Evolutionary conservation across 2,888 invertebrate genomes (phyloP).

Genomic region (Masnerella sp.): DNA sequence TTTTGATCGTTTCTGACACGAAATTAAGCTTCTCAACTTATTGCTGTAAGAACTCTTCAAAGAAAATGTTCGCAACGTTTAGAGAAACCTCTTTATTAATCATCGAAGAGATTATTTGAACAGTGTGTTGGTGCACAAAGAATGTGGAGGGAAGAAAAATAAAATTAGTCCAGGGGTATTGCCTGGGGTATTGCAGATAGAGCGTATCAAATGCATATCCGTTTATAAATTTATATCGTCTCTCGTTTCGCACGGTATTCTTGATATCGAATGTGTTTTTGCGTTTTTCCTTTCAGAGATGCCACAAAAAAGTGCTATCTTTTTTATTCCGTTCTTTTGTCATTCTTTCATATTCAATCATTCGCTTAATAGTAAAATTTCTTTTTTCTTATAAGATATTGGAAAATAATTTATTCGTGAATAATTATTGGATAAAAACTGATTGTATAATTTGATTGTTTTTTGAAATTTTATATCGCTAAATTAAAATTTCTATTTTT

Average conservation of each 20-base stretch:
- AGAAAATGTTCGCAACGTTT: neutral
- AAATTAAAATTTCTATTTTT: no score
- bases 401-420: no score
- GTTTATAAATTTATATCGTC: slow-evolving; percentile 27
- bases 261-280: slow-evolving; percentile 23
- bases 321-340: slow-evolving; percentile 1
- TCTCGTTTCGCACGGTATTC: slow-evolving; percentile 14
- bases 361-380: no score
- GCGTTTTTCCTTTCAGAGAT: slow-evolving; percentile 5
- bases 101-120: neutral
- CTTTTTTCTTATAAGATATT: no score
- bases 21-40: no score
- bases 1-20: no score
- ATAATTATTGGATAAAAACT: no score
- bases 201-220: slow-evolving; percentile 29
- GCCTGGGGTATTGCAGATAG: slow-evolving; percentile 16
- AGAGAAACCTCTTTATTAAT: neutral
- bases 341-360: no score
- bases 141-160: slow-evolving; percentile 8
- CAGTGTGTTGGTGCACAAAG: neutral
- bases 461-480: no score
- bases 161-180: no score
- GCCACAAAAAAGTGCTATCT: slow-evolving; percentile 7
- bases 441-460: no score
- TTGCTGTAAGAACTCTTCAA: no score